Conservation (phyloP, 1,140 invertebrate species). For the Pogonognathellus flavescens region DNA sequence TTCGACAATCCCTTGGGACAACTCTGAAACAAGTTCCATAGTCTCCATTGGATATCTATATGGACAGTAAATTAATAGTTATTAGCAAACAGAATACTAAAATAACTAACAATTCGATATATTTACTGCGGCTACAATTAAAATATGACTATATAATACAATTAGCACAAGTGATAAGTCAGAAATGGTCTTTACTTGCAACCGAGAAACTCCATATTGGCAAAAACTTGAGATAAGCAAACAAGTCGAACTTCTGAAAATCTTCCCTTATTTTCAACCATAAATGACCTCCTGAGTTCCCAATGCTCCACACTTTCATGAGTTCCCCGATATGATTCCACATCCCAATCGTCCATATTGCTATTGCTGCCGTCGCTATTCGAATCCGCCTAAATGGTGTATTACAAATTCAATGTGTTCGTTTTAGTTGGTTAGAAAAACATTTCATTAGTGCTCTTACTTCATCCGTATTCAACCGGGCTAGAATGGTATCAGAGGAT, state of each 20-base stretch:
- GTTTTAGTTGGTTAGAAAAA: too few species aligned
- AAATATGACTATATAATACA: too few species aligned
- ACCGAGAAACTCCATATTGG: slow-evolving; percentile 86
- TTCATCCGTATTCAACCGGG: background rate
- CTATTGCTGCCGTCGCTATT: too few species aligned
- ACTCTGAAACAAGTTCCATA: slow-evolving; percentile 81
- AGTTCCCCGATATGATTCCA: slow-evolving; percentile 56
- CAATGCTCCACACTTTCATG: slow-evolving; percentile 88
- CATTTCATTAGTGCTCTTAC: background rate
- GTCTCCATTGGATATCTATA: slow-evolving; percentile 84
- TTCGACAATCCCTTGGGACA: slow-evolving; percentile 79
- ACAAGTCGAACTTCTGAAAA: slow-evolving; percentile 80
- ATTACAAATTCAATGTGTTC: too few species aligned
- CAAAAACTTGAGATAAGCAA: slow-evolving; percentile 85
- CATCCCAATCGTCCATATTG: slow-evolving; percentile 37
- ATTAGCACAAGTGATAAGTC: too few species aligned
- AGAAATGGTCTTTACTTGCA: slow-evolving; percentile 81
- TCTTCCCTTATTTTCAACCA: slow-evolving; percentile 79
- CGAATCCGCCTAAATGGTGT: too few species aligned
- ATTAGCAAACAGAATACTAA: too few species aligned
- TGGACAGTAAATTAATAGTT: too few species aligned
- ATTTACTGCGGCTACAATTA: too few species aligned
- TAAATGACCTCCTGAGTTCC: slow-evolving; percentile 82
- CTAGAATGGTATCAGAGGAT: too few species aligned
- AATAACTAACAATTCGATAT: too few species aligned